Base-by-base conservation (phyloP, 2,113 vertebrate species). In the Xiphorhynchus elegans region DNA sequence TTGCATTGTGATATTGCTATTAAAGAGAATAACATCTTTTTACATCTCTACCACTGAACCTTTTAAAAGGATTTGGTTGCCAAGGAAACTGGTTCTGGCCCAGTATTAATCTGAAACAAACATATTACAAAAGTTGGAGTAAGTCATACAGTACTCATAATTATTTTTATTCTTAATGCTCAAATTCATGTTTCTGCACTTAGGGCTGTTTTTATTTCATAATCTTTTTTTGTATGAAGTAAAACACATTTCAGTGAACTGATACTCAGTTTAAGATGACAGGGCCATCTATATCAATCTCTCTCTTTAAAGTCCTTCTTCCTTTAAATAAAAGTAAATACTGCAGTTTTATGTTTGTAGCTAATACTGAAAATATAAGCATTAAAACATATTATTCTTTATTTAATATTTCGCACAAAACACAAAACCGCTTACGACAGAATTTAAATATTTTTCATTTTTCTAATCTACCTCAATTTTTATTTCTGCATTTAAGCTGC, bases 21-120 rank as follows among this genome's bases (percentile, higher is more conserved):
- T 95, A 91, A 96, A 91, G 93, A 95, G 88, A 96, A 89, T 63
- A 96, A 95, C 91, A 92, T 96, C 82, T 93, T 98, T 96, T 94
- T 97, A 92, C 94, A 77, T 95, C 93, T 97, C 92, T 96, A 84
- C 94, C 90, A 89, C 29, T 96, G 95, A 96, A 97, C 93, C 96
- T 97, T 98, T 97, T 98, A 98, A 98, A 98, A 98, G 98, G 98
- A 98, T 98, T 98, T 97, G 95, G 98, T 99, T 99, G 98, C 98
- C 99, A 99, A 98, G 98, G 99, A 98, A 99, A 99, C 98, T 98
- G 98, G 98, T 98, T 98, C 98, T 98, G 99, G 99, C 98, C 98
- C 99, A 98, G 96, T 98, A 98, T 98, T 98, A 98, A 98, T 98
- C 98, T 98, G 97, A 98, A 98, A 98, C 95, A 98, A 98, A 97